Conservation (phyloP, 2,797 vertebrate genomes). For the Steatocranus sp. region DNA sequence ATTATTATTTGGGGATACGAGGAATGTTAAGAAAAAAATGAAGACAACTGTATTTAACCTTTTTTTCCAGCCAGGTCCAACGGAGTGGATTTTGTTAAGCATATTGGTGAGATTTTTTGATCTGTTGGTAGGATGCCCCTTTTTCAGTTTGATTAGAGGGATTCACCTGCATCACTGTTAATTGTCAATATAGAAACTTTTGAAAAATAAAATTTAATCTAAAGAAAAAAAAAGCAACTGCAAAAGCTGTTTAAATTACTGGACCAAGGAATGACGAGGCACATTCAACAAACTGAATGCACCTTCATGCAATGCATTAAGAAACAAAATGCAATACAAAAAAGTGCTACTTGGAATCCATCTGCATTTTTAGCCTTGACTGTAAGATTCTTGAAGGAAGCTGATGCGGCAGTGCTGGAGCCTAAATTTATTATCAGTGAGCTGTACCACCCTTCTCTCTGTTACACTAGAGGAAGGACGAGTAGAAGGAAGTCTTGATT, state of each 20-base stretch:
- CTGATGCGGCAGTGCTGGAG: conserved; percentile 1
- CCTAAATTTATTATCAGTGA: conserved; percentile 41
- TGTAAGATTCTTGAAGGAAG: neutral
- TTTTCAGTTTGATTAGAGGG: neutral
- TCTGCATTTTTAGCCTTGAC: neutral
- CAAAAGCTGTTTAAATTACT: neutral
- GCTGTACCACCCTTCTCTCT: conserved; percentile 20
- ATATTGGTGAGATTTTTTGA: neutral
- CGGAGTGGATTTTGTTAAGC: neutral
- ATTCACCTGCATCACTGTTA: neutral
- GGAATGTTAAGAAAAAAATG: neutral
- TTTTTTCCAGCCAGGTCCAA: neutral
- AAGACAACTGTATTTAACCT: neutral
- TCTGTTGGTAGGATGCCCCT: neutral
- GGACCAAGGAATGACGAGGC: neutral
- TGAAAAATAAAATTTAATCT: neutral
- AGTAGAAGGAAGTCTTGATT: conserved; percentile 46
- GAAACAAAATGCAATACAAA: neutral
- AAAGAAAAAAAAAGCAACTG: neutral
- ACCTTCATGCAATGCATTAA: neutral
- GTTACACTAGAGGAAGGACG: conserved; percentile 15
- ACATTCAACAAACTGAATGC: neutral
- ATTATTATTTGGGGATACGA: neutral
- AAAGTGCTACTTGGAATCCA: neutral
- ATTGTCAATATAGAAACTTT: neutral